Evolutionary conservation across 2,113 vertebrate species (phyloP).

Genomic region (human): GRCh38 chr3:16132501-16133000

Average conservation of each 20-base stretch:
- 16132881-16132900: neutral
- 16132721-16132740: too few relatives aligned
- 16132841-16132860: neutral
- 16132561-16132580: neutral
- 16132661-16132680: neutral
- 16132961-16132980: constrained; percentile 62
- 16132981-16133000: constrained; percentile 67
- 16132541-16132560: neutral
- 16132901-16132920: neutral
- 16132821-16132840: too few relatives aligned
- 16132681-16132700: too few relatives aligned
- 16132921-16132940: constrained; percentile 55
- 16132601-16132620: neutral
- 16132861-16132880: neutral
- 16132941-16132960: constrained; percentile 72
- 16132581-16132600: neutral
- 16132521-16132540: neutral
- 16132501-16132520: neutral
- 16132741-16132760: too few relatives aligned
- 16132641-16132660: neutral
- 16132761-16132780: too few relatives aligned
- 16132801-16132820: too few relatives aligned
- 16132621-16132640: neutral
- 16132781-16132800: too few relatives aligned
- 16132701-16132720: too few relatives aligned